These are phyloP conservation scores for Sitophilus oryzae DNA, from an alignment of 1,140 invertebrate species.

Conservation along the genomic window DNA sequence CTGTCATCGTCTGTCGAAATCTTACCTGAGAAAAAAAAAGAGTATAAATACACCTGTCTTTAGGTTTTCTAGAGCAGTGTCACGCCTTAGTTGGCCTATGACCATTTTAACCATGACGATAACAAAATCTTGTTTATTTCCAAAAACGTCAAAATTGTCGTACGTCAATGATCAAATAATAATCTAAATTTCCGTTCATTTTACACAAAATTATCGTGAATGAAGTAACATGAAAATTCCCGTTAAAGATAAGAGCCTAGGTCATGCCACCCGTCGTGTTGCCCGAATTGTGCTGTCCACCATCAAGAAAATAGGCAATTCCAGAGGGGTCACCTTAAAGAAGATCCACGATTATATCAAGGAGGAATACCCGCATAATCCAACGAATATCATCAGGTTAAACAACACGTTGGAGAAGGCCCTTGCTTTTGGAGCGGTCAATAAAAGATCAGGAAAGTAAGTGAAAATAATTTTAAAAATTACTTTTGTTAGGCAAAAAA, in stretches of 20 bases:
- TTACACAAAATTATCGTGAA: neutral
- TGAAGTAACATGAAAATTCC: neutral
- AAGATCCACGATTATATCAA: conserved; percentile 26
- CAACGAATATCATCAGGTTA: conserved; percentile 17
- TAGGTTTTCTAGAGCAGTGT: too few species aligned
- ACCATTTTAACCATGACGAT: too few species aligned
- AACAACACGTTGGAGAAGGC: conserved; percentile 25
- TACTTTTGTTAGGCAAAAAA: too few species aligned
- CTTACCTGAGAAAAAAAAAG: too few species aligned
- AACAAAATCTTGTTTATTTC: neutral
- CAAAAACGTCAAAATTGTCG: neutral
- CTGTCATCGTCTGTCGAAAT: too few species aligned
- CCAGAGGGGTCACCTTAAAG: conserved; percentile 23
- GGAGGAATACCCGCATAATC: conserved; percentile 21
- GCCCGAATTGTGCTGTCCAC: conserved; percentile 23
- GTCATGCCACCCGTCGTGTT: conserved; percentile 5
- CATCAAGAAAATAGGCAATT: conserved; percentile 26
- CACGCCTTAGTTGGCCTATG: too few species aligned
- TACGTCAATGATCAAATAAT: too few species aligned
- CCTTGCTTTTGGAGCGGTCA: conserved; percentile 24
- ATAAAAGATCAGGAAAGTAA: conserved; percentile 17
- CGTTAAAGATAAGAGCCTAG: neutral
- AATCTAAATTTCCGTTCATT: too few species aligned
- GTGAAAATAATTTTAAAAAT: too few species aligned
- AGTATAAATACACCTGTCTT: too few species aligned